Evolutionary conservation across 1,140 invertebrate species (phyloP).

Genomic region (Reticulitermes speratus): DNA sequence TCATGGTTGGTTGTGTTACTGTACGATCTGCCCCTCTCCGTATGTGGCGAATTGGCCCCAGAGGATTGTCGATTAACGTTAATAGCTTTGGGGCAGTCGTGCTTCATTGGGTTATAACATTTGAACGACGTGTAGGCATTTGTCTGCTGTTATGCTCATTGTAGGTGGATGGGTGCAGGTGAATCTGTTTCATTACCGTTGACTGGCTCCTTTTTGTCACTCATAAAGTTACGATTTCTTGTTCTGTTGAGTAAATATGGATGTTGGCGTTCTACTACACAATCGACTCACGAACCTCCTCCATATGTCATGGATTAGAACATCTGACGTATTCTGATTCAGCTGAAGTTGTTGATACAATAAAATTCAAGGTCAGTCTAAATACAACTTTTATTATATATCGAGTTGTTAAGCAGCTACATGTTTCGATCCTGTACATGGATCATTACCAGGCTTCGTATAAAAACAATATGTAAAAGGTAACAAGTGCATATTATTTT

Average conservation of each 20-base stretch:
- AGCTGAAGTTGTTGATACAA: too few species aligned
- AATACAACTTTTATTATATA: too few species aligned
- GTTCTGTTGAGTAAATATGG: not conserved
- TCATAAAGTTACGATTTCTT: too few species aligned
- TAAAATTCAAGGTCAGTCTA: too few species aligned
- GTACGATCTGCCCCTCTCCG: not conserved
- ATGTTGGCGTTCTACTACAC: not conserved
- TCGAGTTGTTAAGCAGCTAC: too few species aligned
- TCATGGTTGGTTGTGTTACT: not conserved
- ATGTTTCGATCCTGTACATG: too few species aligned
- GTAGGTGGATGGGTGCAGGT: not conserved
- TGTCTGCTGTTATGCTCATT: not conserved
- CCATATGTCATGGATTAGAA: too few species aligned
- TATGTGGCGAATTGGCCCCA: not conserved
- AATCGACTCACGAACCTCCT: too few species aligned
- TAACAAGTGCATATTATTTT: too few species aligned
- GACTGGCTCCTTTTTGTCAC: not conserved
- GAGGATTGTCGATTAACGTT: slow-evolving; percentile 6
- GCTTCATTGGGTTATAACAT: not conserved
- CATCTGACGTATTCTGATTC: too few species aligned
- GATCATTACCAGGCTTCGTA: too few species aligned
- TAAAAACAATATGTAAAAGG: too few species aligned
- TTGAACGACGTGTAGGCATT: not conserved
- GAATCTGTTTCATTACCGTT: not conserved
- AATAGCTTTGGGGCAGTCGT: not conserved